Base-by-base conservation (phyloP, 2,888 invertebrate genomes). In the Drosophila mimetica region DNA sequence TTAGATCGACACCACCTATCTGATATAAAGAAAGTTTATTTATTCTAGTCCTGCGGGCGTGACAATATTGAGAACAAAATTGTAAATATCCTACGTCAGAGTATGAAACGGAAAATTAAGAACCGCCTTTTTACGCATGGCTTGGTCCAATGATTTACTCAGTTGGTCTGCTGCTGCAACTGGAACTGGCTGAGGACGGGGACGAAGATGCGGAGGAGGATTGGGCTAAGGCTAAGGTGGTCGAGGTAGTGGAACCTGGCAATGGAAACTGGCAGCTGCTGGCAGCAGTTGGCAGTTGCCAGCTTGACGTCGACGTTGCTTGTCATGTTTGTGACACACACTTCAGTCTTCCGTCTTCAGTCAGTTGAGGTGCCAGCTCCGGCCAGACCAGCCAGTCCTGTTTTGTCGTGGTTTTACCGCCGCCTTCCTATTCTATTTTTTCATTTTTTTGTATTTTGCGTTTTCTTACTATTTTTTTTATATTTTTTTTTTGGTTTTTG, bases 311-410 rank as follows among this genome's bases (percentile, higher is more conserved):
- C 70, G 71, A 70, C 70, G 50, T 71, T 50, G 76, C 74, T 71
- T 85, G 88, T 85, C 86, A 84, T 87, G 88, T 79, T 82, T 87
- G 79, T 82, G 87, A 84, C 83, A 86, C 85, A 85, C 79, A 85
- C 82, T 85, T 86, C 87, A 84, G 75, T 75, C 76, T 50, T 37
- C 60, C 66, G 71, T 46, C 77, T 52, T 66, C 50, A 67, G 66
- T 48, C 58, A 58, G 74, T 42, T 60, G 55, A 65, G 72, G 58
- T 67, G 55, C 58, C 71, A 53, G 60, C 47, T 39, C 54, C 44
- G 58, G 28, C 37, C 60, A 39, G 60, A 50, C 52, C 55, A 47
- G 37, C 18, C 63, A 61, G 63, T 52, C 47, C 36, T 57, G 58
- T 57, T 57, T 57, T 28, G 54, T 41, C 51, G 71, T 57, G 60